Evolutionary conservation across 2,797 vertebrate genomes (phyloP).

Genomic region (Pangasius krempfi): DNA sequence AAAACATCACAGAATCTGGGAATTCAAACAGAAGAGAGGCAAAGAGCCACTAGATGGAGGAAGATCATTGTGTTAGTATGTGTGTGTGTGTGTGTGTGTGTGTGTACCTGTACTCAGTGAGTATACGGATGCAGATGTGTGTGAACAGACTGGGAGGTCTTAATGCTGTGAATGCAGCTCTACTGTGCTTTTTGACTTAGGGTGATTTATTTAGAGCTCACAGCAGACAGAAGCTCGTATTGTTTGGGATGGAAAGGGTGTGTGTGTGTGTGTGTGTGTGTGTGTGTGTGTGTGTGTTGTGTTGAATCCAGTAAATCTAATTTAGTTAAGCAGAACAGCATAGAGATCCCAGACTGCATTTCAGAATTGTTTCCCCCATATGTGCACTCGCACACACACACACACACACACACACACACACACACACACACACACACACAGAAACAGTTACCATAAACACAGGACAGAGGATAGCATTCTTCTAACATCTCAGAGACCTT

Average conservation of each 20-base stretch:
- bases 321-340: constrained; percentile 4
- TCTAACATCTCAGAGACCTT: background rate
- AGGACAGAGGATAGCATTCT: background rate
- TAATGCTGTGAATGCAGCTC: background rate
- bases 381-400: background rate
- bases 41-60: background rate
- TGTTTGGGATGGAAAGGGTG: constrained; percentile 7
- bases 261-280: constrained; percentile 13
- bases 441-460: background rate
- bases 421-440: background rate
- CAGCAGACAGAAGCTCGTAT: constrained; percentile 1
- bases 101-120: background rate
- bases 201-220: constrained; percentile 6
- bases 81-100: constrained; percentile 15
- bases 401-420: constrained; percentile 8
- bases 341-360: background rate
- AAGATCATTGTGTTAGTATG: background rate
- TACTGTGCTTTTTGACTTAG: background rate
- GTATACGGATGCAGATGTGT: background rate
- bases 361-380: background rate
- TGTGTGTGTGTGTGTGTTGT: constrained; percentile 9
- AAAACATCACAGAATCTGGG: background rate
- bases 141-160: constrained; percentile 2
- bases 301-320: background rate
- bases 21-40: background rate